These are phyloP conservation scores for Catharus minimus DNA, from an alignment of 2,113 vertebrate species.

Conservation along the genomic window DNA sequence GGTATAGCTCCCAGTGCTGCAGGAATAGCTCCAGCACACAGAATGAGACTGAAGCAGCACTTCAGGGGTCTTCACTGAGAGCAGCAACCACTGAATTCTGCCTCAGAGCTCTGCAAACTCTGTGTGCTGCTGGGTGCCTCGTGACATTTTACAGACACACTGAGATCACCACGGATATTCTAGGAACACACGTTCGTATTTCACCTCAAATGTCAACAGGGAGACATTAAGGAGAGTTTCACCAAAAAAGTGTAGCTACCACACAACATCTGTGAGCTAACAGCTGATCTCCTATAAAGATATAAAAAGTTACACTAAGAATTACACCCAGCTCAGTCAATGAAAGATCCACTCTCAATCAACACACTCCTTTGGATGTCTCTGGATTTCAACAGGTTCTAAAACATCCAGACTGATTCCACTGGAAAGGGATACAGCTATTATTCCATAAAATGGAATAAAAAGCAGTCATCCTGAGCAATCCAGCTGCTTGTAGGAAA, in stretches of 20 bases:
- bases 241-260: neutral
- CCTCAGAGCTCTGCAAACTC: neutral
- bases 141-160: neutral
- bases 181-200: neutral
- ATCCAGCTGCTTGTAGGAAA: neutral
- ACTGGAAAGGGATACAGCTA: neutral
- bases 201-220: neutral
- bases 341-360: neutral
- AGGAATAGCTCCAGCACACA: neutral
- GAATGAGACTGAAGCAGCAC: neutral
- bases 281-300: neutral
- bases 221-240: neutral
- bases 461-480: neutral
- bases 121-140: neutral
- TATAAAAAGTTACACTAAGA: neutral
- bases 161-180: neutral
- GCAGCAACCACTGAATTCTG: neutral
- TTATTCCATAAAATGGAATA: neutral
- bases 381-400: neutral
- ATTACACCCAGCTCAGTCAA: neutral
- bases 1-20: neutral
- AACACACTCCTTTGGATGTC: neutral
- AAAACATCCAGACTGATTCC: neutral
- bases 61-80: neutral
- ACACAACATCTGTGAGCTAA: neutral